Evolutionary conservation across 2,888 invertebrate genomes (phyloP).

Genomic region (Silvanus unidentatus): DNA sequence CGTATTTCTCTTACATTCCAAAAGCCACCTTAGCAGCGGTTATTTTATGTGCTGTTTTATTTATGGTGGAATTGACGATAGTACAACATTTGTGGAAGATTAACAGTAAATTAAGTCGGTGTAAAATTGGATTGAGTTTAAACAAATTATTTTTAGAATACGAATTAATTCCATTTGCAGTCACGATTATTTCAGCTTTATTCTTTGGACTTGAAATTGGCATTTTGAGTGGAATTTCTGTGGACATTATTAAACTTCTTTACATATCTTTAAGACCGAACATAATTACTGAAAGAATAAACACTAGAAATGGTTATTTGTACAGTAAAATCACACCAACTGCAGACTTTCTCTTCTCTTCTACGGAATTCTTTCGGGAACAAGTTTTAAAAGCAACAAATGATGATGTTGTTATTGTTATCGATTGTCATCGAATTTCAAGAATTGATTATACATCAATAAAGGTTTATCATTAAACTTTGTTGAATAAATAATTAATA

Average conservation of each 20-base stretch:
- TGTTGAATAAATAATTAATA: too few species aligned
- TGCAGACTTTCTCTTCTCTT: conserved; percentile 52
- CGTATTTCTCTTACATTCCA: conserved; percentile 69
- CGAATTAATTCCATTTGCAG: conserved; percentile 60
- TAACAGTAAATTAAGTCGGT: conserved; percentile 45
- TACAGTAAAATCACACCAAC: conserved; percentile 46
- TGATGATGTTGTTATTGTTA: conserved; percentile 41
- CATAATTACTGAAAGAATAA: conserved; percentile 47
- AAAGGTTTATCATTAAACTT: too few species aligned
- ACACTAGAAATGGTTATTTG: too few species aligned
- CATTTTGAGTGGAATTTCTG: conserved; percentile 57
- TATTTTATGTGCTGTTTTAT: conserved; percentile 65
- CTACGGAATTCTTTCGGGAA: conserved; percentile 53
- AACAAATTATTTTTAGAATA: conserved; percentile 54
- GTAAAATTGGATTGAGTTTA: conserved; percentile 2
- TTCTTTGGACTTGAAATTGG: conserved; percentile 65
- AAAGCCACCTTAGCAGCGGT: conserved; percentile 64
- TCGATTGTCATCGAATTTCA: conserved; percentile 58
- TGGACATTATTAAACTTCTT: conserved; percentile 59
- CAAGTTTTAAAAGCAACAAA: conserved; percentile 34
- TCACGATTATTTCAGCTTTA: conserved; percentile 64
- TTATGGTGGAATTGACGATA: too few species aligned
- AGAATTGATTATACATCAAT: conserved; percentile 66
- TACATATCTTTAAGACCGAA: conserved; percentile 61
- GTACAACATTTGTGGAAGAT: conserved; percentile 62